Evolutionary conservation across 2,113 vertebrate species (phyloP), one percentile per base, ranked within the genome.

Genomic region (Actinemys pallida): DNA sequence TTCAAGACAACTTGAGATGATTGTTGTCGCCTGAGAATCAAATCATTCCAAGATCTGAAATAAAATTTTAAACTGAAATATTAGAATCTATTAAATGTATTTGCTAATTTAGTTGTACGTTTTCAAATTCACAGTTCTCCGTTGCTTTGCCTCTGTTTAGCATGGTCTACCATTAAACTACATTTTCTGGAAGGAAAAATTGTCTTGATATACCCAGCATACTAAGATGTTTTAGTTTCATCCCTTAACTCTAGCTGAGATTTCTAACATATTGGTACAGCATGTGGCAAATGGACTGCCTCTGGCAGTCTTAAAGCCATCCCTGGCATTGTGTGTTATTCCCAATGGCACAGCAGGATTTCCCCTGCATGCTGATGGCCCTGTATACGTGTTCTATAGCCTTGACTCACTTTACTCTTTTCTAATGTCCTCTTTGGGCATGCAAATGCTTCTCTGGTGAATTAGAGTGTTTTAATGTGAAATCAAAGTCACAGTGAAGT

Each of bases 381-480:
- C 24, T 59, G 4, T 62, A 49, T 72, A 95, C 79, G 35, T 94
- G 88, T 82, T 81, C 42, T 79, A 65, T n/a, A 87, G 56, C 25
- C 42, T 56, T 91, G 52, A 83, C 39, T 42, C 22, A 81, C 14
- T 87, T 75, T n/a, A 31, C 3, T 82, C 47, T 93, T 93, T 54
- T 8, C 16, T 90, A 27, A 3, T 93, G 81, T 31, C 57, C 57
- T 54, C 78, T 97, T 92, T 79, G 93, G 92, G 59, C 69, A 94
- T 19, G 2, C 45, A 80, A 17, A 52, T 69, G 87, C 49, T 95
- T 75, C 47, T 80, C 0, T 79, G 87, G 0, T 54, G 84, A 75
- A 54, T 88, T 94, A 91, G 35, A 96, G 69, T 57, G 45, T 84
- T 95, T 95, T 91, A 92, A 89, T 92, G 42, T 89, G 45, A 95